A percentile compares a stretch with the other conserved stretches of the same genome.
These are phyloP conservation scores for Amazona ochrocephala DNA, from an alignment of 2,797 vertebrate species.

Conservation along the genomic window DNA sequence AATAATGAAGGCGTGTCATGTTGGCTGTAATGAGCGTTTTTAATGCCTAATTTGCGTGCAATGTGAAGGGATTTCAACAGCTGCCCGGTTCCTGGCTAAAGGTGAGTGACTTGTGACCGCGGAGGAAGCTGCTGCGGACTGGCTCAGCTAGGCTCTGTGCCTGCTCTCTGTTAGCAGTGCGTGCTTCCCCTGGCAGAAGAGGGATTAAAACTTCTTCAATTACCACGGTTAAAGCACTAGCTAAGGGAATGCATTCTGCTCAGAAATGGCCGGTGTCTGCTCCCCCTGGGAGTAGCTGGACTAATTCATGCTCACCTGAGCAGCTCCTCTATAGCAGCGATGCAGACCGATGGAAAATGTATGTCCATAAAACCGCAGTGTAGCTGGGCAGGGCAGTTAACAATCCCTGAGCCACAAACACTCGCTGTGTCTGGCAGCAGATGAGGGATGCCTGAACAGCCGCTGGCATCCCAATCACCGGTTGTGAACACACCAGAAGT, in stretches of 20 bases:
- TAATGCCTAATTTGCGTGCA: constrained; percentile 36
- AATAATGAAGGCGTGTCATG: constrained; percentile 58
- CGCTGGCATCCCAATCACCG: background rate
- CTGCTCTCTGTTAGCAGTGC: background rate
- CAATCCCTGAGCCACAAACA: background rate
- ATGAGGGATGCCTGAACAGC: background rate
- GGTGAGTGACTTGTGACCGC: background rate
- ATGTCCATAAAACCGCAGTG: background rate
- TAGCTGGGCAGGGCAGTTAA: background rate
- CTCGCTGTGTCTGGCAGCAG: background rate
- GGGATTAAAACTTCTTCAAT: constrained; percentile 52
- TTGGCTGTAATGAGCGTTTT: constrained; percentile 48
- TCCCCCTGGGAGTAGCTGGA: background rate
- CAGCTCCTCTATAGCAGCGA: background rate
- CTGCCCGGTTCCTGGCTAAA: constrained; percentile 33
- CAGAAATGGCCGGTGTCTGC: background rate
- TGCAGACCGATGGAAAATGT: background rate
- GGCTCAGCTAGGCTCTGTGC: background rate
- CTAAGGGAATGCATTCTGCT: background rate
- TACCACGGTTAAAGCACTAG: background rate
- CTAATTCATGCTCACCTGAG: background rate
- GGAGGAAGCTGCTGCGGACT: background rate
- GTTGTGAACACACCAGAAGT: rapidly evolving
- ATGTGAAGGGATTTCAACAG: constrained; percentile 21
- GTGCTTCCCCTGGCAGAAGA: background rate